A percentile compares a stretch with the other conserved stretches of the same genome.
phyloP scores from a whole-genome alignment of 2,888 invertebrate species.

The Noctua comes region DNA sequence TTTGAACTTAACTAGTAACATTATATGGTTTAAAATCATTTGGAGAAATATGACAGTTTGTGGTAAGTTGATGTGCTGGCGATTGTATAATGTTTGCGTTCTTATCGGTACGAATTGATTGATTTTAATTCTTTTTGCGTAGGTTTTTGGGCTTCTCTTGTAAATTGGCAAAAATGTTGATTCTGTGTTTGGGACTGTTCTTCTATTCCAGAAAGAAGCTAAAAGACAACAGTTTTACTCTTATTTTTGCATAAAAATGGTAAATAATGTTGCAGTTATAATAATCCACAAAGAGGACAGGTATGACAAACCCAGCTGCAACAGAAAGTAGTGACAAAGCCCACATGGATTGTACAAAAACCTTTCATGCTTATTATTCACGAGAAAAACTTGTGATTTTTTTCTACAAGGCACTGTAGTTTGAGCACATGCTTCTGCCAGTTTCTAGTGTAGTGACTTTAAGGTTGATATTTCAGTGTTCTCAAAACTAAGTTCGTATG shows the following conservation, averaged over 20 bases:
- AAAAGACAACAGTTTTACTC: not conserved
- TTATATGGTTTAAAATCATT: too few species aligned
- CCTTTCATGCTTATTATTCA: slow-evolving; percentile 6
- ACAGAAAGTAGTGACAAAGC: slow-evolving; percentile 18
- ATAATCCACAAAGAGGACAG: not conserved
- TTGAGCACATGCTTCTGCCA: not conserved
- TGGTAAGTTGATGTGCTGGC: too few species aligned
- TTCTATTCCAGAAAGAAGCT: not conserved
- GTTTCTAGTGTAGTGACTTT: not conserved
- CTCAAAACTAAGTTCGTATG: not conserved
- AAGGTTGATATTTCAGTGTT: not conserved
- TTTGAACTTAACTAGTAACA: too few species aligned
- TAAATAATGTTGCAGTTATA: not conserved
- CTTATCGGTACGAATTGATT: not conserved
- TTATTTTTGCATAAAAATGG: not conserved
- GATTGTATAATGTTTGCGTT: not conserved
- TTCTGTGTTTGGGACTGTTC: not conserved
- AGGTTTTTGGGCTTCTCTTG: not conserved
- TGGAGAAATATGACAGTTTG: too few species aligned
- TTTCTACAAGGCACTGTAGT: not conserved
- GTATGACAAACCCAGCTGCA: slow-evolving; percentile 9
- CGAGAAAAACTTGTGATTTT: not conserved
- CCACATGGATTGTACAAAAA: not conserved
- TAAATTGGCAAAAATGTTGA: not conserved
- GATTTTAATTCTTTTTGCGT: not conserved